A percentile compares a stretch with the other conserved stretches of the same genome.
Evolutionary conservation across 2,113 vertebrate genomes (phyloP).

Genomic region (Lampris megalopsis): DNA sequence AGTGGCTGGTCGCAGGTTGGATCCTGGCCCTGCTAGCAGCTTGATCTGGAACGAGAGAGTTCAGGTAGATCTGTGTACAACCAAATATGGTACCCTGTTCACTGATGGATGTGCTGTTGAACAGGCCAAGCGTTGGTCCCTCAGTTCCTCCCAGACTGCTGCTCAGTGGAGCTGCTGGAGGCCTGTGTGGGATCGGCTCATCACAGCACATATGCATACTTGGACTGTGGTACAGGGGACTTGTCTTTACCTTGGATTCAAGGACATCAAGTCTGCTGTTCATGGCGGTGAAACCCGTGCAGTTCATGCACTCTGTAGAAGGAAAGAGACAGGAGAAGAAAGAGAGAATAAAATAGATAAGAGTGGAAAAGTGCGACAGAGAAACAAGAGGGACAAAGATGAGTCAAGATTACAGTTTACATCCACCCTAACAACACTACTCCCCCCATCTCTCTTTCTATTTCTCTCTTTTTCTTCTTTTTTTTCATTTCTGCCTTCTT

Average conservation of each 20-base stretch:
- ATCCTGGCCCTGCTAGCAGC: slow-evolving; percentile 78
- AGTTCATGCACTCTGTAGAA: slow-evolving; percentile 93
- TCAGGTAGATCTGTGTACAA: slow-evolving; percentile 15
- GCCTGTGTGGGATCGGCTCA: background rate
- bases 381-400: background rate
- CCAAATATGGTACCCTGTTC: background rate
- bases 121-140: background rate
- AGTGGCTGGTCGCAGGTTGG: slow-evolving; percentile 62
- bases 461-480: background rate
- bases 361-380: slow-evolving; percentile 12
- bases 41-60: slow-evolving; percentile 81
- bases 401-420: slow-evolving; percentile 28
- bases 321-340: slow-evolving; percentile 18
- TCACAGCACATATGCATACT: background rate
- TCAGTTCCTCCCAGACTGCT: background rate
- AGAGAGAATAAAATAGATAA: slow-evolving; percentile 14
- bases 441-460: background rate
- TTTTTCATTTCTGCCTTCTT: background rate
- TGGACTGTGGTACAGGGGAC: too few species aligned
- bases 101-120: background rate
- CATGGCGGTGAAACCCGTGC: slow-evolving; percentile 88
- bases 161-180: too few species aligned
- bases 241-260: slow-evolving; percentile 88
- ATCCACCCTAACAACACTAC: background rate
- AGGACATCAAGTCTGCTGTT: slow-evolving; percentile 86